phyloP scores from a whole-genome alignment of 2,888 invertebrate genomes.

The Nasonia oneida region DNA sequence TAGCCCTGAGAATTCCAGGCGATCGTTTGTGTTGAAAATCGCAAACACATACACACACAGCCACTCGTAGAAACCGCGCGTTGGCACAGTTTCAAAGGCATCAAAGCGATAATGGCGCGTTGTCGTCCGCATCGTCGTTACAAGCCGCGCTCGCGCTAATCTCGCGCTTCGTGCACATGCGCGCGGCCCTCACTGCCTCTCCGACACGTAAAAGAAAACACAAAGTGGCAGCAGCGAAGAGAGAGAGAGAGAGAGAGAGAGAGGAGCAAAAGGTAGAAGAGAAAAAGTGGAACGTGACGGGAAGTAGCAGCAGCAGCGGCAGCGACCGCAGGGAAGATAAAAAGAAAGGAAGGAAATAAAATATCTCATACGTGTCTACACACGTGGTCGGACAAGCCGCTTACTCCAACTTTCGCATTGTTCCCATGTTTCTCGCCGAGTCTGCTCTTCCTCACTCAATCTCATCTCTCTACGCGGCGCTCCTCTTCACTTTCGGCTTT shows the following conservation, averaged over 20 bases:
- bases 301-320: not conserved
- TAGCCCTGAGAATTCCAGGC: not conserved
- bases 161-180: slow-evolving; percentile 46
- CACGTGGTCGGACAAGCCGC: slow-evolving; percentile 27
- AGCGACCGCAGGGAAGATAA: slow-evolving; percentile 29
- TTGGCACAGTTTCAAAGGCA: slow-evolving; percentile 48
- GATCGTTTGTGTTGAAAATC: not conserved
- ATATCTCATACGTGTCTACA: slow-evolving; percentile 49
- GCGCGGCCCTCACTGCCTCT: slow-evolving; percentile 30
- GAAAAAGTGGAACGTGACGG: slow-evolving; percentile 36
- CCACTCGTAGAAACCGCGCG: not conserved
- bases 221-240: slow-evolving; percentile 42
- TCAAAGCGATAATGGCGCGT: slow-evolving; percentile 43
- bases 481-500: slow-evolving; percentile 12
- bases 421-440: not conserved
- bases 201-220: slow-evolving; percentile 38
- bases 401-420: slow-evolving; percentile 17
- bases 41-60: not conserved
- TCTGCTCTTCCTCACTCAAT: slow-evolving; percentile 8
- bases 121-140: not conserved
- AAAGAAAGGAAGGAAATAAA: slow-evolving; percentile 29
- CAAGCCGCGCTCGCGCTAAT: slow-evolving; percentile 25
- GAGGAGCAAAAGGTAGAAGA: not conserved
- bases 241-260: not conserved
- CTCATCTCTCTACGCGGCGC: slow-evolving; percentile 22